Percentiles rank a stretch among this genome's conserved stretches.
Conservation (phyloP, 2,888 invertebrate genomes). For the Eupithecia dodoneata region DNA sequence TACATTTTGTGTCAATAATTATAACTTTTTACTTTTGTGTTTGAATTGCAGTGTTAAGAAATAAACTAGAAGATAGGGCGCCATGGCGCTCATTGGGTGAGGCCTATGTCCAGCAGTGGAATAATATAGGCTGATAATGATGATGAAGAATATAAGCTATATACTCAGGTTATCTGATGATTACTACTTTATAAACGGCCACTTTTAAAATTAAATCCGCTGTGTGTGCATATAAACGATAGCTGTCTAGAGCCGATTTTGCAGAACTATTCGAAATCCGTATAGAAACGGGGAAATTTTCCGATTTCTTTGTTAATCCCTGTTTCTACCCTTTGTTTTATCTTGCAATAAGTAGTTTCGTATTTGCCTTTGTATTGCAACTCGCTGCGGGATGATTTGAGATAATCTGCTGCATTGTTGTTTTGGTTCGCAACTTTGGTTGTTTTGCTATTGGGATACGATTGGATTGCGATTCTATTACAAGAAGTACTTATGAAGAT, state of each 20-base stretch:
- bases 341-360: slow-evolving; percentile 46
- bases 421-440: slow-evolving; percentile 17
- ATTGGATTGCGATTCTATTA: background rate
- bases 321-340: slow-evolving; percentile 45
- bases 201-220: slow-evolving; percentile 20
- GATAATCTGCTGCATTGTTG: slow-evolving; percentile 30
- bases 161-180: too few species aligned
- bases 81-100: too few species aligned
- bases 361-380: slow-evolving; percentile 42
- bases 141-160: too few species aligned
- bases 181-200: background rate
- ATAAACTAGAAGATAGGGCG: too few species aligned
- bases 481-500: background rate
- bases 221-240: slow-evolving; percentile 20
- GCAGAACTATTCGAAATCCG: slow-evolving; percentile 41
- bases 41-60: too few species aligned
- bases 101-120: too few species aligned
- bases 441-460: background rate
- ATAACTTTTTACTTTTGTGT: too few species aligned
- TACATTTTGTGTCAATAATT: too few species aligned
- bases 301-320: slow-evolving; percentile 46
- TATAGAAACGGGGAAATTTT: slow-evolving; percentile 44
- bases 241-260: slow-evolving; percentile 40
- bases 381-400: slow-evolving; percentile 22
- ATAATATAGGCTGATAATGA: too few species aligned